Evolutionary conservation across 1,140 invertebrate genomes (phyloP), one percentile per base, ranked within the genome.

Genomic region (Ericerus pela): DNA sequence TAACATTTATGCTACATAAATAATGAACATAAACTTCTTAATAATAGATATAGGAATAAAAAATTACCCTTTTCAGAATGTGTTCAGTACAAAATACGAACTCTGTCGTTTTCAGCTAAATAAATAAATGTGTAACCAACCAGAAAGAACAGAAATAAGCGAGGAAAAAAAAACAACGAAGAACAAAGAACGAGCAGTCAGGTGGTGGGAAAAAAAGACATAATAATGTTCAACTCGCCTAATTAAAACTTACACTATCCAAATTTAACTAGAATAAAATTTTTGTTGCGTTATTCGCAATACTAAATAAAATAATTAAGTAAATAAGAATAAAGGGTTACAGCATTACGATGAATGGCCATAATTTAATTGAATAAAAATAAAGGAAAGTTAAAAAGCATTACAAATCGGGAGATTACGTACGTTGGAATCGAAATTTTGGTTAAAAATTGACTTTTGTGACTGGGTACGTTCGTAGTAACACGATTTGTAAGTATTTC

Each of bases 401-500:
- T n/a, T n/a, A n/a, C n/a, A n/a, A n/a, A n/a, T n/a, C n/a, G n/a
- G n/a, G n/a, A n/a, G n/a, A n/a, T n/a, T n/a, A n/a, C n/a, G n/a
- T n/a, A n/a, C n/a, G n/a, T n/a, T n/a, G n/a, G n/a, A n/a, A n/a
- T n/a, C n/a, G n/a, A n/a, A n/a, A n/a, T n/a, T n/a, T n/a, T n/a
- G n/a, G n/a, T n/a, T 47, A 47, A 47, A 47, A 47, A 5, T 16
- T 41, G 41, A 12, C 11, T 47, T 47, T 16, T 16, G 4, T 38
- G n/a, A 5, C 14, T 18, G 14, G 3, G 20, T 6, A 38, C 14
- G n/a, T n/a, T n/a, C n/a, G n/a, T n/a, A n/a, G n/a, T n/a, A n/a
- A n/a, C n/a, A n/a, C n/a, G n/a, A n/a, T 33, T 33, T 47, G n/a
- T 41, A 47, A 47, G 41, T 47, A 47, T 47, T 47, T 47, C 41